Percentiles rank a stretch among this genome's conserved stretches.
Conservation (phyloP, 2,888 invertebrate genomes). For the Glaucopsyche alexis region DNA sequence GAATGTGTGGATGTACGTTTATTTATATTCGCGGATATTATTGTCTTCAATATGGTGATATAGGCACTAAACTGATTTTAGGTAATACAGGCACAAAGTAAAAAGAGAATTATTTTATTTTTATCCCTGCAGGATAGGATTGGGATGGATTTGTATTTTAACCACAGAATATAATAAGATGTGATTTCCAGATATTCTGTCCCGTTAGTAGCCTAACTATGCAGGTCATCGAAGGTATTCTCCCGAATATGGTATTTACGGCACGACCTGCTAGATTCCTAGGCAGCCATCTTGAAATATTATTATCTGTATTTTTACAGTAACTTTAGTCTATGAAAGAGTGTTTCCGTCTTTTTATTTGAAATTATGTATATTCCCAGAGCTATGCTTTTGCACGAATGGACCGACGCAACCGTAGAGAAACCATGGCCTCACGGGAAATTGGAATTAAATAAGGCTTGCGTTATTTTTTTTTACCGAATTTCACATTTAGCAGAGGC, state of each 20-base stretch:
- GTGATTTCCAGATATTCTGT: conserved; percentile 2
- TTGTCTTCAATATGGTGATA: too few relatives aligned
- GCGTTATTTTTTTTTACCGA: neutral
- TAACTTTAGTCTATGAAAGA: neutral
- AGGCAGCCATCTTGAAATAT: neutral
- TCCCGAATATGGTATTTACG: conserved; percentile 19
- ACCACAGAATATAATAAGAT: neutral
- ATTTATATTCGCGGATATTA: too few relatives aligned
- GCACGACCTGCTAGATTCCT: conserved; percentile 1
- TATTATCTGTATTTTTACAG: neutral
- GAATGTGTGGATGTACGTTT: too few relatives aligned
- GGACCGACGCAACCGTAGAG: neutral
- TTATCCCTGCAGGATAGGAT: too few relatives aligned
- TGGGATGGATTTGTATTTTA: neutral
- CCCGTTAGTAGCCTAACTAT: conserved; percentile 39
- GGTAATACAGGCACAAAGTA: too few relatives aligned
- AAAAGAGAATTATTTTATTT: too few relatives aligned
- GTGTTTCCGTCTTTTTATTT: neutral
- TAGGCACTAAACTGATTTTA: too few relatives aligned
- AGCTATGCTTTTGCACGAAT: neutral
- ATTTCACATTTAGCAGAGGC: neutral
- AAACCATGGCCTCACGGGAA: neutral
- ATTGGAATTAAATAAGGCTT: neutral
- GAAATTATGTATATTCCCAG: too few relatives aligned
- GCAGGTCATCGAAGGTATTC: conserved; percentile 38